These are phyloP conservation scores for Pachymerium ferrugineum DNA, from an alignment of 2,888 invertebrate genomes.

Conservation along the genomic window DNA sequence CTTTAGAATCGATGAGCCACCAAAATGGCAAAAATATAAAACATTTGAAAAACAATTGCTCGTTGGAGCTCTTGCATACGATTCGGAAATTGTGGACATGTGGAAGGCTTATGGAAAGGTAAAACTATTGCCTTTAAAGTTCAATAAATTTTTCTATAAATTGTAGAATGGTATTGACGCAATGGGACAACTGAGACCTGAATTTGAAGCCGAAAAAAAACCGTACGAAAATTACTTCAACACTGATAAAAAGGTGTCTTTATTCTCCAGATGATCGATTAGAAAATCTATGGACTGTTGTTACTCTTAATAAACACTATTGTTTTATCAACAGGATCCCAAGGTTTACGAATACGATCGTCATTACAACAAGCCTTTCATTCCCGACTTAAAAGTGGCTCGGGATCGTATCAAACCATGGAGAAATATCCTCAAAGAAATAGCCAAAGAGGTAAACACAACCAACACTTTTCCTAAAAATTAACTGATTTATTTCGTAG, in stretches of 20 bases:
- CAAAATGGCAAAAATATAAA: neutral
- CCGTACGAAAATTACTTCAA: neutral
- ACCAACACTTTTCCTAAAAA: neutral
- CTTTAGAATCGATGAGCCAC: neutral
- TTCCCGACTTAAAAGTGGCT: neutral
- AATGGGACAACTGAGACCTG: neutral
- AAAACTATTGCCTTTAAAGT: neutral
- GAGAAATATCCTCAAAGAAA: neutral
- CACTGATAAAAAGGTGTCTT: neutral
- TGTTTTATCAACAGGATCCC: neutral
- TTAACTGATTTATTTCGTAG: neutral
- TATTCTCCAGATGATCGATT: neutral
- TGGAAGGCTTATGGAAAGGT: neutral
- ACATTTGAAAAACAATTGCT: neutral
- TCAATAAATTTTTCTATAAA: neutral
- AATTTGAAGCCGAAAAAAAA: neutral
- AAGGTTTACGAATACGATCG: neutral
- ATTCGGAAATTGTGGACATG: neutral
- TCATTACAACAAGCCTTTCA: neutral
- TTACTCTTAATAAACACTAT: neutral
- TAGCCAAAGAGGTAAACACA: neutral
- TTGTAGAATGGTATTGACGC: neutral
- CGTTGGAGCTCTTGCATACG: neutral
- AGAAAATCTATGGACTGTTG: too few relatives aligned
- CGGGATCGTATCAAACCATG: neutral